Percentiles rank a stretch among this genome's conserved stretches.
These are phyloP conservation scores for Leuciscus idus DNA, from an alignment of 2,113 vertebrate species.

Conservation along the genomic window DNA sequence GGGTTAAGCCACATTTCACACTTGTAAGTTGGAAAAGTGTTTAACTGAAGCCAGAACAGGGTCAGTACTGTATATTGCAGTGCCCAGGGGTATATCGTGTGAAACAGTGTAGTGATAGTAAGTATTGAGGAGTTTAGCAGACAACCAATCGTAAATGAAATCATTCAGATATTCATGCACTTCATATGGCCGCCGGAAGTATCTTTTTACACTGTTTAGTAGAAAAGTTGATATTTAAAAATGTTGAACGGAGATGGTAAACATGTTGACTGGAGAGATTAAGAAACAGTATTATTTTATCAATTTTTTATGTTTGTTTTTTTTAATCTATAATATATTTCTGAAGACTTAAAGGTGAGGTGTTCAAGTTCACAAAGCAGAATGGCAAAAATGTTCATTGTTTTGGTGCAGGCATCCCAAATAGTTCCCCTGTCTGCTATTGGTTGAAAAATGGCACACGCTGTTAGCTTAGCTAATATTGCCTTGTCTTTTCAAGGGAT, in stretches of 20 bases:
- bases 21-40: background rate
- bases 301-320: background rate
- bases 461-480: background rate
- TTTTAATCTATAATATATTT: background rate
- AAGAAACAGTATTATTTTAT: background rate
- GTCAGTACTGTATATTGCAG: background rate
- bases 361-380: background rate
- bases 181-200: background rate
- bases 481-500: background rate
- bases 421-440: background rate
- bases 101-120: background rate
- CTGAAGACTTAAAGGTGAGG: background rate
- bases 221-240: background rate
- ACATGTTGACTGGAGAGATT: background rate
- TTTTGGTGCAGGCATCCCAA: background rate
- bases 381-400: background rate
- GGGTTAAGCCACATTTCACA: conserved; percentile 5
- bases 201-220: background rate
- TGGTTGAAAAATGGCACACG: background rate
- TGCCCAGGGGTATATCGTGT: background rate
- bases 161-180: background rate
- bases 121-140: background rate
- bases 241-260: background rate
- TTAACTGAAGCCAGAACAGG: background rate
- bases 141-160: background rate